Conservation (phyloP, 2,888 invertebrate genomes). For the Eretmocerus hayati region DNA sequence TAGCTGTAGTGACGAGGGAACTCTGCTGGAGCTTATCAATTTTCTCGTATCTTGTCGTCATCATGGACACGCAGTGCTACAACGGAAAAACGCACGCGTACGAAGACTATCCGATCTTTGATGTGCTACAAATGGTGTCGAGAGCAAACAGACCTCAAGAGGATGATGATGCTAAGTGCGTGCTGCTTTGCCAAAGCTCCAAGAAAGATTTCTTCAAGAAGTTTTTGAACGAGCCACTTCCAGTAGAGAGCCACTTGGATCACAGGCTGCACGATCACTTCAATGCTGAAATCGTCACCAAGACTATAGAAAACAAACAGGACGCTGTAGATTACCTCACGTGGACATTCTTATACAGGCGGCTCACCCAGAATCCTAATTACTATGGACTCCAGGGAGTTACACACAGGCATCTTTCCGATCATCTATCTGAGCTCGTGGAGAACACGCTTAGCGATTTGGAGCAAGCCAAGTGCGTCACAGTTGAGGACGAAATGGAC, state of each 20-base stretch:
- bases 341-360: conserved; percentile 96
- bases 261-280: conserved; percentile 98
- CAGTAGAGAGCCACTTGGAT: conserved; percentile 96
- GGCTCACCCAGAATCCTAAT: conserved; percentile 98
- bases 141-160: conserved; percentile 87
- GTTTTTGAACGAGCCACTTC: conserved; percentile 92
- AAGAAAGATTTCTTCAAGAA: conserved; percentile 99
- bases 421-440: conserved; percentile 95
- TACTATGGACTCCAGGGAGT: conserved; percentile 98
- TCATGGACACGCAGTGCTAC: conserved; percentile 89
- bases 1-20: conserved; percentile 86
- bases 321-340: conserved; percentile 99
- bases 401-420: conserved; percentile 93
- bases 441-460: conserved; percentile 91
- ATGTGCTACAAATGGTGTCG: conserved; percentile 97
- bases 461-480: conserved; percentile 95
- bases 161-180: conserved; percentile 90
- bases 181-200: conserved; percentile 92
- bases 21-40: conserved; percentile 90
- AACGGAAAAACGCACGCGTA: conserved; percentile 68
- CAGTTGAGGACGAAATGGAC: conserved; percentile 97
- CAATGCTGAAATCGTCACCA: conserved; percentile 99
- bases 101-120: conserved; percentile 96
- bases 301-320: conserved; percentile 99
- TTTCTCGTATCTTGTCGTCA: conserved; percentile 86